Conservation (phyloP, 2,797 vertebrate genomes). For the Neopelma chrysocephalum region DNA sequence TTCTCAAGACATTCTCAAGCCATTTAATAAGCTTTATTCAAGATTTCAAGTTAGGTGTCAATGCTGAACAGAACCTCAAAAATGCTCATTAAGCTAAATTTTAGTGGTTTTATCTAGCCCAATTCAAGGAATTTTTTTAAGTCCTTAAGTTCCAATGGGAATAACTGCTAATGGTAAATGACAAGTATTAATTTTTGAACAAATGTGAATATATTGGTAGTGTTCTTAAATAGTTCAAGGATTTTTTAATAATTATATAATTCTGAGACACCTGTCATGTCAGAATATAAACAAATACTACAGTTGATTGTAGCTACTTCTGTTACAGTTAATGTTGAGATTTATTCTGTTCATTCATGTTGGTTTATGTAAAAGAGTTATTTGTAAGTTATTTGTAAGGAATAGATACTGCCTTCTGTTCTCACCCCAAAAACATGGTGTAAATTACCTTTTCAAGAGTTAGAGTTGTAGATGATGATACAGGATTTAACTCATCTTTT, state of each 20-base stretch:
- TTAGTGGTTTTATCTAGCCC: background rate
- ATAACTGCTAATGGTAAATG: background rate
- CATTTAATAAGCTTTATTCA: background rate
- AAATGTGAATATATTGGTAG: background rate
- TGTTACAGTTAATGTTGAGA: background rate
- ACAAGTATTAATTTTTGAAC: background rate
- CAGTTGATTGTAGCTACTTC: background rate
- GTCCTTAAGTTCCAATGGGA: background rate
- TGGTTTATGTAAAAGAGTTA: background rate
- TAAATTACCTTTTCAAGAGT: background rate
- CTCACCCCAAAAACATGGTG: background rate
- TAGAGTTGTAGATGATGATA: background rate
- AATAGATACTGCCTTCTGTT: background rate
- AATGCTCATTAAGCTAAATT: background rate
- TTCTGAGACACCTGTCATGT: background rate
- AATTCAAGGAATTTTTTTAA: background rate
- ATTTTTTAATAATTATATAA: background rate
- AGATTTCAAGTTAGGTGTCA: background rate
- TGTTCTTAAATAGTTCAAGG: background rate
- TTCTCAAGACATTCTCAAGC: background rate
- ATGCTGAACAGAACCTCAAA: background rate
- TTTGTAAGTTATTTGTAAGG: background rate
- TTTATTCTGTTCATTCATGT: background rate
- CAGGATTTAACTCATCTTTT: background rate
- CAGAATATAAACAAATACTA: background rate